phyloP scores from a whole-genome alignment of 2,797 vertebrate species.

The Enteromius unitaeniatus region DNA sequence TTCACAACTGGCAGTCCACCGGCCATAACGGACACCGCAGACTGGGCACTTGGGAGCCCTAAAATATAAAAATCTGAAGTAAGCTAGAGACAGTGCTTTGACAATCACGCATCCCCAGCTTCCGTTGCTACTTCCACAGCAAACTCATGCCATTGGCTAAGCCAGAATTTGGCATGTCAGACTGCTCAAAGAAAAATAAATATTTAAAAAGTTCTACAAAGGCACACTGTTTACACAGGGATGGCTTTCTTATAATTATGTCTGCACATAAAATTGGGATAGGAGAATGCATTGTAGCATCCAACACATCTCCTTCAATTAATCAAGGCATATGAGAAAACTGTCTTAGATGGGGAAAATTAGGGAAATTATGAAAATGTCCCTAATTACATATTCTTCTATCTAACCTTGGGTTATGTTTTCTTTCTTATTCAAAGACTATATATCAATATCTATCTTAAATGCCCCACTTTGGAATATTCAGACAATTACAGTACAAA shows the following conservation, averaged over 20 bases:
- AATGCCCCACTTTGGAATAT: not conserved
- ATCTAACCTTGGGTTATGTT: conserved; percentile 7
- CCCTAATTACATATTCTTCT: not conserved
- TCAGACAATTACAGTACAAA: conserved; percentile 1
- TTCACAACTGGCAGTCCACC: conserved; percentile 37
- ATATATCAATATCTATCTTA: conserved; percentile 11
- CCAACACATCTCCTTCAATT: conserved; percentile 1
- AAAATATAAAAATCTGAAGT: not conserved
- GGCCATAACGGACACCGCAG: conserved; percentile 17
- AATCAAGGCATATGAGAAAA: not conserved
- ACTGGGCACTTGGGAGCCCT: not conserved
- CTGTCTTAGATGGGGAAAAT: not conserved
- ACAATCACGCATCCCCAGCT: not conserved
- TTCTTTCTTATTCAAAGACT: not conserved
- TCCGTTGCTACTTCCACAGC: not conserved
- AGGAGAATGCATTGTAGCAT: not conserved
- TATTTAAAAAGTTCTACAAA: not conserved
- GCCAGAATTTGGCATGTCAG: not conserved
- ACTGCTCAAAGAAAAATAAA: not conserved
- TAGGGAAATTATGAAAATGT: not conserved
- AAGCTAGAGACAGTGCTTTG: not conserved
- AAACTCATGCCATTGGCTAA: not conserved
- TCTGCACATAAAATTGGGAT: not conserved
- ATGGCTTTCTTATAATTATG: not conserved
- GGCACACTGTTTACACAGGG: not conserved